A percentile compares a stretch with the other conserved stretches of the same genome.
phyloP scores from a whole-genome alignment of 2,888 invertebrate species.

The Pterobdella sp. region DNA sequence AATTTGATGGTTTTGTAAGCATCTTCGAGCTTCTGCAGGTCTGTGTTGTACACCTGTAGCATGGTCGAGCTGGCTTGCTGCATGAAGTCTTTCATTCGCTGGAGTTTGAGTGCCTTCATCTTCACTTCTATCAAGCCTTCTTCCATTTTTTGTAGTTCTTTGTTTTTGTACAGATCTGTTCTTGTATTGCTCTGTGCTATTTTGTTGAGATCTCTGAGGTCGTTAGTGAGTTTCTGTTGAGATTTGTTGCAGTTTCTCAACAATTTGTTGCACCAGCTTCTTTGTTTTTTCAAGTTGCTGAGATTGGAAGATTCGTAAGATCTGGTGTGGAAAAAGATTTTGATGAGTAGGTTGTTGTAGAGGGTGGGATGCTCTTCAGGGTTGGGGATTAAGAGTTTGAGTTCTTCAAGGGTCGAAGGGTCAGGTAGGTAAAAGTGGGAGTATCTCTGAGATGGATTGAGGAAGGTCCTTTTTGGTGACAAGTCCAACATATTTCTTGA shows the following conservation, averaged over 20 bases:
- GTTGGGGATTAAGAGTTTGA: not conserved
- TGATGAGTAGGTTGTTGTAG: slow-evolving; percentile 14
- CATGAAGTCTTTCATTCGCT: not conserved
- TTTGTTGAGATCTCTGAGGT: not conserved
- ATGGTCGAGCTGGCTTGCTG: not conserved
- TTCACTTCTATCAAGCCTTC: not conserved
- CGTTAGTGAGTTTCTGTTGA: not conserved
- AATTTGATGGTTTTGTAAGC: not conserved
- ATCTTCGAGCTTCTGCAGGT: not conserved
- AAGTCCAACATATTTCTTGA: slow-evolving; percentile 4
- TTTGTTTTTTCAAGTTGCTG: not conserved
- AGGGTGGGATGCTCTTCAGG: slow-evolving; percentile 7
- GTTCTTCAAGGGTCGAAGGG: not conserved
- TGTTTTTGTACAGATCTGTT: not conserved
- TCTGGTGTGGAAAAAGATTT: not conserved
- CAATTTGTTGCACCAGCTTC: not conserved
- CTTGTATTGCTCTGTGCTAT: not conserved
- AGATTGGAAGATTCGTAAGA: not conserved
- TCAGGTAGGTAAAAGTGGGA: slow-evolving; percentile 4
- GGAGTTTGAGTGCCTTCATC: not conserved
- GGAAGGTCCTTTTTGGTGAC: not conserved
- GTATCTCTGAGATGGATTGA: not conserved
- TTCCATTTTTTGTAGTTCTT: not conserved
- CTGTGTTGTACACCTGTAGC: not conserved
- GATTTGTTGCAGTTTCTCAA: not conserved